Base-by-base conservation (phyloP, 1,140 invertebrate species). In the Nomia melanderi region DNA sequence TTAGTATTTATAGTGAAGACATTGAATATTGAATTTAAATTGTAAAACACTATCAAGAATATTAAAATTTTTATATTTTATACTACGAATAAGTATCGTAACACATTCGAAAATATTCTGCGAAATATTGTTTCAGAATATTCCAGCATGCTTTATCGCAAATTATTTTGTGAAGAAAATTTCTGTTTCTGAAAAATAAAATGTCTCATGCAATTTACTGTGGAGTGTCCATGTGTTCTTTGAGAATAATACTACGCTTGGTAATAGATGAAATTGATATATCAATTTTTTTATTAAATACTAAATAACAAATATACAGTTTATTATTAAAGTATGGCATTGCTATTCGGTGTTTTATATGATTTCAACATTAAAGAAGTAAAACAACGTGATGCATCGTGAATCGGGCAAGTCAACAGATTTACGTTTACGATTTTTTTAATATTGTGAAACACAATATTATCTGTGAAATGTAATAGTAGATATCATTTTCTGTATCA, bases 1-100 rank as follows among this genome's bases (percentile, higher is more conserved):
- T 94, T 97, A 88, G 95, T 96, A 83, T 99, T 99, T 92, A 94
- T 98, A 72, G 94, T 94, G n/a, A 94, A 95, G 89, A 93, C 95
- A 62, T 92, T 98, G 57, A 94, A 95, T 41, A 92, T 97, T 41
- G 88, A 95, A 81, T 96, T 96, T 86, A 92, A 90, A 75, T 50
- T 79, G 41, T 82, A 88, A 85, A 59, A 54, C 67, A 80, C n/a
- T 50, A 31, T n/a, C 12, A 29, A 67, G 1, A 23, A 33, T 73
- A 67, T 75, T 36, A 71, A 63, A 50, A 44, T 41, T 57, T 41
- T 33, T 27, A 78, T 50, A 78, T 71, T 72, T 64, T 25, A 60
- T 27, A 83, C 41, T 66, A 67, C 23, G 9, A n/a, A 27, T 47
- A 82, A 65, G n/a, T 63, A 2, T 63, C 66, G 50, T 50, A 64